Conservation (phyloP, 2,888 invertebrate genomes). For the Julus scandinavius region DNA sequence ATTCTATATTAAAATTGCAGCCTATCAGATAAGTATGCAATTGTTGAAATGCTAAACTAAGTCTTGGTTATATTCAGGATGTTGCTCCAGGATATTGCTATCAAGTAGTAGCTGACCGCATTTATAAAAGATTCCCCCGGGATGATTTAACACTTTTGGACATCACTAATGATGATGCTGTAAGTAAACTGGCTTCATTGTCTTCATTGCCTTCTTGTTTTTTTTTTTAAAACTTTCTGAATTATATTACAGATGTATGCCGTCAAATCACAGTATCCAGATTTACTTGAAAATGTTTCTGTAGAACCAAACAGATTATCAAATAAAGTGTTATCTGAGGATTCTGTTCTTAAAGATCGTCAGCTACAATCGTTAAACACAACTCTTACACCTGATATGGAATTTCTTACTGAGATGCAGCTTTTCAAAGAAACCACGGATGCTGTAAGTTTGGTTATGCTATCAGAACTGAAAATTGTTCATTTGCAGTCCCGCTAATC, state of each 20-base stretch:
- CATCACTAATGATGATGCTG: conserved; percentile 59
- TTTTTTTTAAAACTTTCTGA: background rate
- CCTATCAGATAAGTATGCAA: background rate
- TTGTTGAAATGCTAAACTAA: background rate
- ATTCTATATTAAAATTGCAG: background rate
- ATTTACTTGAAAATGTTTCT: conserved; percentile 58
- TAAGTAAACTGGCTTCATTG: conserved; percentile 49
- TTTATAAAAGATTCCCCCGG: conserved; percentile 59
- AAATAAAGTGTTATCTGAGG: conserved; percentile 56
- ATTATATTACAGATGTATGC: conserved; percentile 58
- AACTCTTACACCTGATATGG: conserved; percentile 58
- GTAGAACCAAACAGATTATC: conserved; percentile 58
- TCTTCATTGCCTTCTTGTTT: background rate
- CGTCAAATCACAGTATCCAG: conserved; percentile 59
- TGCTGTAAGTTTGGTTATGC: conserved; percentile 60
- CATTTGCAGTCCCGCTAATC: too few relatives aligned
- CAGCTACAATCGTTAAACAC: conserved; percentile 57
- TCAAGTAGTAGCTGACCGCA: conserved; percentile 57
- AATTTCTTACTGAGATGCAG: conserved; percentile 59
- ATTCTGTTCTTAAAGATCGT: conserved; percentile 56
- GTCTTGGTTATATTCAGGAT: conserved; percentile 53
- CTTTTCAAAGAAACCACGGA: conserved; percentile 59
- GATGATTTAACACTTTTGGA: conserved; percentile 59
- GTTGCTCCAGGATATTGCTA: conserved; percentile 56
- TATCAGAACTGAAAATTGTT: background rate